These are phyloP conservation scores for Micromys minutus DNA, from an alignment of 2,113 vertebrate genomes.

Conservation along the genomic window DNA sequence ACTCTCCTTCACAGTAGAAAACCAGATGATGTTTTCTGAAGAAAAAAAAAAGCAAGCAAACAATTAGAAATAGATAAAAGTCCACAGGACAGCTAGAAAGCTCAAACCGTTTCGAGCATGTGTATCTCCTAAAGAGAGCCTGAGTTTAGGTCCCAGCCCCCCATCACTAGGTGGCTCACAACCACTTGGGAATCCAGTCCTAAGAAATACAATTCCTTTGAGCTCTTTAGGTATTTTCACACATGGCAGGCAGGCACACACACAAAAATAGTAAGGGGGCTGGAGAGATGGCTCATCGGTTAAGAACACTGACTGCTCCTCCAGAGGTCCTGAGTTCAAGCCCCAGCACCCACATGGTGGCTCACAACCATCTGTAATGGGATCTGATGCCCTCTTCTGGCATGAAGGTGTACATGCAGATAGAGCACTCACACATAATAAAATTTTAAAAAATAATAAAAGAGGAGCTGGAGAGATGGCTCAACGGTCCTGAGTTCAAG, in stretches of 20 bases:
- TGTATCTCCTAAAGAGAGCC: background rate
- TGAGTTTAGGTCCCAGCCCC: background rate
- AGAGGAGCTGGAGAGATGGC: no score
- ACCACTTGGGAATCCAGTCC: background rate
- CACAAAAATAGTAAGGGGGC: background rate
- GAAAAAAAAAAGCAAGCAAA: no score
- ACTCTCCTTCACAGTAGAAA: background rate
- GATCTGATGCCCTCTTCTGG: no score
- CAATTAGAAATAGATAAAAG: background rate
- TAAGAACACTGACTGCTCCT: no score
- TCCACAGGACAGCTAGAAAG: background rate
- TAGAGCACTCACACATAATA: no score
- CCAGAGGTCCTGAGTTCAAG: no score
- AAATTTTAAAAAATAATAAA: no score
- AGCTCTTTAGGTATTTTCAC: background rate
- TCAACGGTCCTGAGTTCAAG: no score
- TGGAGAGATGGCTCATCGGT: no score
- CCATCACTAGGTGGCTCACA: background rate
- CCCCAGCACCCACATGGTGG: no score
- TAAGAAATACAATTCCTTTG: background rate
- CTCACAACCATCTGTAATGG: no score
- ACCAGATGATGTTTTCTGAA: background rate
- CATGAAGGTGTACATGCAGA: no score
- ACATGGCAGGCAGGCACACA: background rate
- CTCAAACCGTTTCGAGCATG: background rate